These are phyloP conservation scores for Crocidura indochinensis DNA, from an alignment of 2,797 vertebrate species.

Conservation along the genomic window DNA sequence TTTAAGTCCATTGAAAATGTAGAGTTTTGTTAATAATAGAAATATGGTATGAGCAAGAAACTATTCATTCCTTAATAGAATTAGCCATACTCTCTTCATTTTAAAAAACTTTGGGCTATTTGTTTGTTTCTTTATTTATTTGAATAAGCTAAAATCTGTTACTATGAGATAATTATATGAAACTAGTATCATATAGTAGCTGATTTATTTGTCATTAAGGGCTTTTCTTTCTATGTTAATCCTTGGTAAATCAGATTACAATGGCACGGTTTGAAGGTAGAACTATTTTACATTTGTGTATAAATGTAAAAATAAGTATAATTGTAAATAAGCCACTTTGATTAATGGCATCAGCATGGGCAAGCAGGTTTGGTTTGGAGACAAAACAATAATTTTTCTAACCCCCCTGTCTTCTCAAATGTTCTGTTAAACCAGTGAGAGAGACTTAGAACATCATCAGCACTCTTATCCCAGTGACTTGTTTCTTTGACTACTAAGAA, in stretches of 20 bases:
- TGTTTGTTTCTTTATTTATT: no score
- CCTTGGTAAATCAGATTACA: slow-evolving; percentile 4
- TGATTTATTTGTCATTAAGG: slow-evolving; percentile 57
- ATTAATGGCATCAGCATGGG: not conserved
- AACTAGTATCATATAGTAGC: slow-evolving; percentile 28
- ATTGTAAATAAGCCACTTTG: not conserved
- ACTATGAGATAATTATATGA: slow-evolving; percentile 23
- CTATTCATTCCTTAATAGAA: slow-evolving; percentile 67
- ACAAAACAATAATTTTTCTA: not conserved
- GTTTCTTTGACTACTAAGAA: not conserved
- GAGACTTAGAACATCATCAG: not conserved
- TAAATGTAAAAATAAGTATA: no score
- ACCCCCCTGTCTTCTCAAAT: not conserved
- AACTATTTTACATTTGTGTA: not conserved
- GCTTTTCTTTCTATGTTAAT: slow-evolving; percentile 31
- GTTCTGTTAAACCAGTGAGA: not conserved
- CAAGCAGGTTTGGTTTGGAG: not conserved
- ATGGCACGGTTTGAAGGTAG: not conserved
- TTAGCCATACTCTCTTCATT: slow-evolving; percentile 63
- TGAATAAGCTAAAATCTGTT: no score
- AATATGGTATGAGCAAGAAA: slow-evolving; percentile 70
- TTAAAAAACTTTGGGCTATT: not conserved
- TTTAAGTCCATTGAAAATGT: slow-evolving; percentile 73
- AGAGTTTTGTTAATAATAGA: slow-evolving; percentile 71
- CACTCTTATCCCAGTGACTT: not conserved